phyloP scores from a whole-genome alignment of 2,888 invertebrate genomes.

The Tachystola acroxantha region DNA sequence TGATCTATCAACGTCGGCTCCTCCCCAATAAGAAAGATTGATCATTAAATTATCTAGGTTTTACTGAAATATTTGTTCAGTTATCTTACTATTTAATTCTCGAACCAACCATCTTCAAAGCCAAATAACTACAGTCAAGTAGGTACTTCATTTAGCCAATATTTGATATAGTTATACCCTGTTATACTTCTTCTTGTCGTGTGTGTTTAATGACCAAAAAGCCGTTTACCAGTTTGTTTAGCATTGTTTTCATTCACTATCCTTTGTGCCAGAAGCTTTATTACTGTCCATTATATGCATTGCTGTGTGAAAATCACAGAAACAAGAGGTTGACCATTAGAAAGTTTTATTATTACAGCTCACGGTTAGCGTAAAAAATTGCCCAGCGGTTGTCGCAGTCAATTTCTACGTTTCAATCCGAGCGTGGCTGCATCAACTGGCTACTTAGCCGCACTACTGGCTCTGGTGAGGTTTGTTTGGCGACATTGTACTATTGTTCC shows the following conservation, averaged over 20 bases:
- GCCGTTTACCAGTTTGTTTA: too few species aligned
- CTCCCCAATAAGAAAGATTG: neutral
- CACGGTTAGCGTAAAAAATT: conserved; percentile 37
- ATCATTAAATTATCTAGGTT: neutral
- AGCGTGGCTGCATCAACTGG: neutral
- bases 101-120: too few species aligned
- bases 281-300: too few species aligned
- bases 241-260: too few species aligned
- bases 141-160: too few species aligned
- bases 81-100: too few species aligned
- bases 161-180: too few species aligned
- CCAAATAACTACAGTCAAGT: too few species aligned
- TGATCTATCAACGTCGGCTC: conserved; percentile 1
- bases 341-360: neutral
- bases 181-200: too few species aligned
- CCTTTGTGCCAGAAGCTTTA: too few species aligned
- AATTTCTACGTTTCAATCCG: conserved; percentile 24
- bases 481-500: neutral
- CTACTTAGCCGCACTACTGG: neutral
- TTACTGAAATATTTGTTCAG: too few species aligned
- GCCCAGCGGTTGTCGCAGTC: conserved; percentile 26
- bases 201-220: too few species aligned
- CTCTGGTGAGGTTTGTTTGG: neutral
- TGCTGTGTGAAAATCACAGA: neutral
- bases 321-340: neutral